A percentile compares a stretch with the other conserved stretches of the same genome.
Conservation (phyloP, 2,797 vertebrate genomes). For the Lithobates sylvaticus region DNA sequence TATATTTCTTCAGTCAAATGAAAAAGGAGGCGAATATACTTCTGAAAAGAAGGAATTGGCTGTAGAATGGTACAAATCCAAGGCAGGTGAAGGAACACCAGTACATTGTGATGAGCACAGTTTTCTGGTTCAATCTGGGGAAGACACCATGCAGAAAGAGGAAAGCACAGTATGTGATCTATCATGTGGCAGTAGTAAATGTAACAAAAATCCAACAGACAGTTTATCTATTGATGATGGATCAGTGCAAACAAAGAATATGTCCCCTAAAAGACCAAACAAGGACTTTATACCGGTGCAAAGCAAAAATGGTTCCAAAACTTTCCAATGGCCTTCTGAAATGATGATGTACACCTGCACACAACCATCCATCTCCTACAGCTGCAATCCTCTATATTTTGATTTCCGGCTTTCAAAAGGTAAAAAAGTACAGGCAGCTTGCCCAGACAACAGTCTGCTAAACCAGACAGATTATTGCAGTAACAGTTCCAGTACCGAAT, state of each 20-base stretch:
- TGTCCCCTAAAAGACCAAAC: conserved; percentile 66
- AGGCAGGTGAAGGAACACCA: background rate
- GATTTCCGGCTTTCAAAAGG: conserved; percentile 81
- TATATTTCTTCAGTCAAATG: conserved; percentile 1
- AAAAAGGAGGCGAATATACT: background rate
- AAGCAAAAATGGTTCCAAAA: conserved; percentile 80
- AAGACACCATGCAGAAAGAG: background rate
- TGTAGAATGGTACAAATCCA: background rate
- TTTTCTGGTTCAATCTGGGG: conserved; percentile 35
- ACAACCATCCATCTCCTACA: conserved; percentile 85
- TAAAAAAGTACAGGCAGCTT: conserved; percentile 64
- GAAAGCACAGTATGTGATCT: background rate
- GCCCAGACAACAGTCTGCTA: conserved; percentile 28
- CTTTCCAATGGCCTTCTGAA: conserved; percentile 91
- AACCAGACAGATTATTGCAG: conserved; percentile 52
- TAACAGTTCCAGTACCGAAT: conserved; percentile 48
- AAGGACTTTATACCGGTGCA: conserved; percentile 83
- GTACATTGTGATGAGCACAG: conserved; percentile 33
- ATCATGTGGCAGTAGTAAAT: conserved; percentile 1
- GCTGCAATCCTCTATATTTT: conserved; percentile 90
- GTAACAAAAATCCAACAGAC: conserved; percentile 45
- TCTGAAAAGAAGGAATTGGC: conserved; percentile 47
- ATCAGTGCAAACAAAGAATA: conserved; percentile 60
- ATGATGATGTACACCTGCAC: conserved; percentile 86
- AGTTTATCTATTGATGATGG: conserved; percentile 50